These are phyloP conservation scores for Oscheius onirici DNA, from an alignment of 2,888 invertebrate genomes.

Conservation along the genomic window DNA sequence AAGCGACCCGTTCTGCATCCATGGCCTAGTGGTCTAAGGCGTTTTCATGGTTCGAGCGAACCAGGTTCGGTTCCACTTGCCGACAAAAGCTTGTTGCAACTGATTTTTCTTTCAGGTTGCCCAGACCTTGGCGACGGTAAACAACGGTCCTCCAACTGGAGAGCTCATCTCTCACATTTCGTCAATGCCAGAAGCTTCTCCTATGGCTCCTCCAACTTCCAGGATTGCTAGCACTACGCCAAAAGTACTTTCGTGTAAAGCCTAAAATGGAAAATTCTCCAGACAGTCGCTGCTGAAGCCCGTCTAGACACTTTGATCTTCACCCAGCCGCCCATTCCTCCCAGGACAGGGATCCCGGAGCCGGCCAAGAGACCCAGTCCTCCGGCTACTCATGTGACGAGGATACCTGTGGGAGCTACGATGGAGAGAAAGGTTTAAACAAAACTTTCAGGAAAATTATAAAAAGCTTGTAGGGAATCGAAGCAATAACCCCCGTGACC, in stretches of 20 bases:
- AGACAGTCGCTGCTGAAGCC: conserved; percentile 20
- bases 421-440: conserved; percentile 3
- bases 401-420: conserved; percentile 28
- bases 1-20: no score
- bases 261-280: not conserved
- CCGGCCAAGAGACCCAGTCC: conserved; percentile 11
- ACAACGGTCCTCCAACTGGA: conserved; percentile 6
- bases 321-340: not conserved
- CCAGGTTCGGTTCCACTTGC: no score
- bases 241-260: not conserved
- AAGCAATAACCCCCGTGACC: conserved; percentile 13
- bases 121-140: conserved; percentile 2
- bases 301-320: conserved; percentile 27
- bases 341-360: not conserved
- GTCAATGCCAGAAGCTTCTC: not conserved
- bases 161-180: conserved; percentile 11
- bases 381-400: conserved; percentile 28
- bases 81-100: not conserved
- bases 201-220: not conserved
- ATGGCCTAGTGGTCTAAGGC: not conserved
- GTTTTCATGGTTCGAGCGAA: no score
- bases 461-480: not conserved
- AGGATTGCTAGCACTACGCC: conserved; percentile 2
- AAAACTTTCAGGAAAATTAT: no score
- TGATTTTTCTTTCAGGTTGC: conserved; percentile 11